Evolutionary conservation across 2,113 vertebrate species (phyloP), one percentile per base, ranked within the genome.

Genomic region (Genyomyrus donnyi): DNA sequence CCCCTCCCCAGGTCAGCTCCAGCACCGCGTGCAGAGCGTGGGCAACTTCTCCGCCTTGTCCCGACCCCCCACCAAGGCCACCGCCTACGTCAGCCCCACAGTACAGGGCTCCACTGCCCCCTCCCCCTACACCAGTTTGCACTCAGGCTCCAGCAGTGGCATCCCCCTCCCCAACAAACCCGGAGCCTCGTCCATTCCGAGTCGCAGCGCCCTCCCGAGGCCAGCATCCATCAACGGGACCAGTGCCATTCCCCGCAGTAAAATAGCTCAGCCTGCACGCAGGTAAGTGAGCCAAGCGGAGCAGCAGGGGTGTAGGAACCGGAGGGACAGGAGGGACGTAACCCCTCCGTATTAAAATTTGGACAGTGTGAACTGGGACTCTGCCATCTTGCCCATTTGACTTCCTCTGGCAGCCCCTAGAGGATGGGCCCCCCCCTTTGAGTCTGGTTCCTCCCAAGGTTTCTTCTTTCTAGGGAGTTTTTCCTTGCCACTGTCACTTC

Each of bases 61-160:
- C 49, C 96, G 98, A 83, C 97, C 97, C 50, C 97, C 97, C 17
- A 94, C 97, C 4, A 99, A 99, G 95, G 98, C 98, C 91, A 99
- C 98, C 21, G 98, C 98, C 46, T 99, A 99, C 0, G 98, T 99
- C 66, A 99, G 98, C 93, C 98, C 98, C 2, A 99, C 98, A 0
- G 95, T 99, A 70, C 87, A 99, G 95, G 97, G 97, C 62, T 94
- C 94, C 91, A 94, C 91, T 50, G 91, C 92, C 48, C 92, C 96
- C 93, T 94, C 96, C 80, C 88, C 94, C 53, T 97, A 98, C 89
- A 93, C 91, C 39, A 97, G 93, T 90, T 93, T 96, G 0, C 96
- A 96, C 93, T 92, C 97, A 0, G 93, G 98, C 85, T 95, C 96
- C 90, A 96, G 91, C 95, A 96, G 95, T n/a, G 93, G 96, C 0